phyloP scores from a whole-genome alignment of 2,888 invertebrate species.

The Diarsia mendica region DNA sequence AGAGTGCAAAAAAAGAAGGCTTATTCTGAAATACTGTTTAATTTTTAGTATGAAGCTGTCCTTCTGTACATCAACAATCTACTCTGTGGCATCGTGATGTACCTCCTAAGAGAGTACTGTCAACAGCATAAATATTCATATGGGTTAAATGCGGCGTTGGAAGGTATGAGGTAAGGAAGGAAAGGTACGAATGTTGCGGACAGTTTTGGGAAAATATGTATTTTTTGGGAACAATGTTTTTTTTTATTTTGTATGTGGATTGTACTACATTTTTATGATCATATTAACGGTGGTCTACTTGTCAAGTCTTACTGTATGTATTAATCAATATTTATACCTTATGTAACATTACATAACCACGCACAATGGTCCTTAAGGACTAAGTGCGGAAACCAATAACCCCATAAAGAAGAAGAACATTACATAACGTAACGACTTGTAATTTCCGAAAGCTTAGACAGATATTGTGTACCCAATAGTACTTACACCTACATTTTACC shows the following conservation, averaged over 20 bases:
- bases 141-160: slow-evolving; percentile 47
- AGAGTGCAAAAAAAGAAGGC: too few relatives aligned
- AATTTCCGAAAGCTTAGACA: too few relatives aligned
- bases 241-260: slow-evolving; percentile 11
- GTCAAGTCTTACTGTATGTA: background rate
- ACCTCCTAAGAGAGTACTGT: slow-evolving; percentile 43
- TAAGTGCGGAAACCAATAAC: too few relatives aligned
- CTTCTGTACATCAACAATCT: slow-evolving; percentile 4
- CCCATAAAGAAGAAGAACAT: too few relatives aligned
- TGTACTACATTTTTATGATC: background rate
- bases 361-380: too few relatives aligned
- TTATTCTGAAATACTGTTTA: too few relatives aligned
- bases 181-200: slow-evolving; percentile 31
- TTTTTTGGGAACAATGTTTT: slow-evolving; percentile 13
- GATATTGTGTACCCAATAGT: too few relatives aligned
- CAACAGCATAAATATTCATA: slow-evolving; percentile 60
- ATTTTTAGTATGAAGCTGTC: too few relatives aligned
- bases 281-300: background rate
- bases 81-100: slow-evolving; percentile 8
- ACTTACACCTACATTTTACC: too few relatives aligned
- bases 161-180: slow-evolving; percentile 29
- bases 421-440: too few relatives aligned
- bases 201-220: slow-evolving; percentile 30
- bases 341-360: too few relatives aligned
- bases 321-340: too few relatives aligned